A percentile compares a stretch with the other conserved stretches of the same genome.
Evolutionary conservation across 2,888 invertebrate species (phyloP).

Genomic region (Teleiodes luculella): DNA sequence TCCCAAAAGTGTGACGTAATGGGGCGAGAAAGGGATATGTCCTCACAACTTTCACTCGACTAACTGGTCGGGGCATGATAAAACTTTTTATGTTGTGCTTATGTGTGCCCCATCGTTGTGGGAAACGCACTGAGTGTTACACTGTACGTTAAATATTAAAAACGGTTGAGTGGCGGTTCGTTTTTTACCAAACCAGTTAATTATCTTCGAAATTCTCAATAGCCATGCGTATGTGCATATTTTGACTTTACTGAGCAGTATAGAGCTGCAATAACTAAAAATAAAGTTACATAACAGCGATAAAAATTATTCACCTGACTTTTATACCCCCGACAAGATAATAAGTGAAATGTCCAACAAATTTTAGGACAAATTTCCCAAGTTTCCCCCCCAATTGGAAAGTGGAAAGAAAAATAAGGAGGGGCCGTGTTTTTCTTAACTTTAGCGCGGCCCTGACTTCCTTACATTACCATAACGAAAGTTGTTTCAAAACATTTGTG

Average conservation of each 20-base stretch:
- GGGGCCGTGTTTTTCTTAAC: constrained; percentile 9
- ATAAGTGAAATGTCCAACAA: constrained; percentile 7
- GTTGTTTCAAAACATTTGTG: constrained; percentile 6
- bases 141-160: constrained; percentile 21
- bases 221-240: no score
- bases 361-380: constrained; percentile 1
- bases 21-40: constrained; percentile 51
- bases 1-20: constrained; percentile 50
- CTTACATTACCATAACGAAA: constrained; percentile 3
- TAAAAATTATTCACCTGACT: constrained; percentile 9
- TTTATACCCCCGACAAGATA: constrained; percentile 2
- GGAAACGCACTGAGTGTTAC: constrained; percentile 49
- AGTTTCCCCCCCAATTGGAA: constrained; percentile 5
- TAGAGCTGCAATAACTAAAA: no score
- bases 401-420: constrained; percentile 12
- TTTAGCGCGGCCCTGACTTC: not conserved
- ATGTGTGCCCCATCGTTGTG: constrained; percentile 53
- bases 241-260: no score
- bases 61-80: constrained; percentile 58
- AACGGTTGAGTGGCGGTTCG: not conserved
- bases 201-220: no score
- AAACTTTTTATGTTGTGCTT: constrained; percentile 73
- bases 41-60: constrained; percentile 52
- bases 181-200: not conserved
- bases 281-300: not conserved